Evolutionary conservation across 1,140 invertebrate species (phyloP), one percentile per base, ranked within the genome.

Genomic region (Phymastichus coffea): DNA sequence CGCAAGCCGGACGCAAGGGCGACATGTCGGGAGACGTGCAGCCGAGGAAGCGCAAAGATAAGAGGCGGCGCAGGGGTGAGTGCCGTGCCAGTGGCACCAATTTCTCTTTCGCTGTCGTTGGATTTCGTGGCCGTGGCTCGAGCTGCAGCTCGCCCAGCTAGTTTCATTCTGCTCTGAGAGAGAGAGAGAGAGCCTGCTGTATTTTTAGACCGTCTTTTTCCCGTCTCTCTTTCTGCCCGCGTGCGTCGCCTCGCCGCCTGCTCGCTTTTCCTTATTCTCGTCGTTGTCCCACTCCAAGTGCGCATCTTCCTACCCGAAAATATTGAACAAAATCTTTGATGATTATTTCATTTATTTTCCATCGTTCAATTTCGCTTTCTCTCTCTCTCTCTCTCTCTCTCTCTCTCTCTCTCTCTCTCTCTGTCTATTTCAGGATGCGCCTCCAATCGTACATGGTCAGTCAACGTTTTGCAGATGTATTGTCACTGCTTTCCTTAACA

Each of bases 1-100:
- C 40, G 15, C 61, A 66, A 28, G 3, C 26, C 17, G 48, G 15
- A 4, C 26, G 43, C 1, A 55, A 52, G 15, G 20, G 23, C 28
- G 81, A 72, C 73, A 88, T 89, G 87, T 88, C 87, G 68, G 86
- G 86, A 23, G 87, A 89, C 75, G 85, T 86, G 59, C 87, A 88
- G 69, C 84, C 87, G 61, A 85, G 86, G 66, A 88, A 88, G 75
- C 82, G 87, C 64, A 88, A 86, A 75, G 86, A 88, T 68, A 88
- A 87, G 70, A 84, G 83, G 71, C 84, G 82, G 71, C 88, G 85
- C 75, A 88, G 86, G 85, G 87, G 87, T 88, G 81, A 80, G 69
- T 26, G 1, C 10, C 33, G 12, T 23, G 8, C 23, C 2, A 9
- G 15, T 8, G n/a, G 30, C 10, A 19, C 3, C 7, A 15, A 41